A percentile compares a stretch with the other conserved stretches of the same genome.
These are phyloP conservation scores for Threskiornis aethiopicus DNA, from an alignment of 2,797 vertebrate genomes.

Conservation along the genomic window DNA sequence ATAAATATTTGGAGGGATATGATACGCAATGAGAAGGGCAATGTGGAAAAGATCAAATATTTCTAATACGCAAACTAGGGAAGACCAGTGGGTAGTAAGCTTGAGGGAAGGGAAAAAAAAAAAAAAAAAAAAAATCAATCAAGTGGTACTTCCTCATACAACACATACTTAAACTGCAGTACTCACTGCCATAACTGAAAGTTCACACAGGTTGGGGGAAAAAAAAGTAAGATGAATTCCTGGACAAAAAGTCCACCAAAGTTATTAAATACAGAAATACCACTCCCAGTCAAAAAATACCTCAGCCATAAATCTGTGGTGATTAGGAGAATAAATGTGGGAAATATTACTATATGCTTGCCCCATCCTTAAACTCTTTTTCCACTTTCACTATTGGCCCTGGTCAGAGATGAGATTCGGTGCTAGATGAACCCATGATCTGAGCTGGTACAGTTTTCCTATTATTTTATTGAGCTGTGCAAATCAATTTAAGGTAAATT, in stretches of 20 bases:
- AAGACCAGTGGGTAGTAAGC: not conserved
- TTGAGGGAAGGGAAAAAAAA: not conserved
- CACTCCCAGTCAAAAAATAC: not conserved
- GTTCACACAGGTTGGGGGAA: not conserved
- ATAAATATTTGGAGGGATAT: not conserved
- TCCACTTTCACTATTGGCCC: not conserved
- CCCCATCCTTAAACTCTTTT: not conserved
- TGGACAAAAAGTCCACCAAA: not conserved
- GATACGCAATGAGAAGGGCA: not conserved
- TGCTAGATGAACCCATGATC: not conserved
- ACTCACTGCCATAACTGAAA: not conserved
- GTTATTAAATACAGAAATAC: not conserved
- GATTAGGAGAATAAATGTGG: not conserved
- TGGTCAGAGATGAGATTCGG: not conserved
- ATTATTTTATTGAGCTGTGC: not conserved
- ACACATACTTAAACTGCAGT: not conserved
- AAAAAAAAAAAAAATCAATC: not conserved
- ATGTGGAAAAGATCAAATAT: not conserved
- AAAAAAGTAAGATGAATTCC: not conserved
- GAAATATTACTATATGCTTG: not conserved
- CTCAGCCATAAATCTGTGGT: not conserved
- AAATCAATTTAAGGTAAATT: constrained; percentile 16
- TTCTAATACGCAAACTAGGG: not conserved
- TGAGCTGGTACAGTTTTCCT: not conserved
- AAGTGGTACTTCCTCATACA: constrained; percentile 31